A percentile compares a stretch with the other conserved stretches of the same genome.
phyloP scores from a whole-genome alignment of 2,888 invertebrate species.

The Beris chalybata region DNA sequence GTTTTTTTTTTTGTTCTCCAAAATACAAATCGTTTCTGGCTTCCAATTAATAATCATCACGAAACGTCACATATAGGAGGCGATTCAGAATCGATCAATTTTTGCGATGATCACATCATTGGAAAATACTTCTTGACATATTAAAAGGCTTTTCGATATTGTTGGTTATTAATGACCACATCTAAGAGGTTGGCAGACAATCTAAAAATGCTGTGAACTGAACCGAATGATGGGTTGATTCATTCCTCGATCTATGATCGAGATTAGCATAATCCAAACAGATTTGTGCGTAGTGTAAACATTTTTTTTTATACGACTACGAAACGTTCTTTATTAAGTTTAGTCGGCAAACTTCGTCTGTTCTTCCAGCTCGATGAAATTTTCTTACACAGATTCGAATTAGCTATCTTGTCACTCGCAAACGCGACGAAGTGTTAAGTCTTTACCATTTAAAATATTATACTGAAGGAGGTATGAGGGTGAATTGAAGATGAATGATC shows the following conservation, averaged over 20 bases:
- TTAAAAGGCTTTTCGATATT: slow-evolving; percentile 33
- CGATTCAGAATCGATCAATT: background rate
- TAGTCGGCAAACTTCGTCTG: slow-evolving; percentile 37
- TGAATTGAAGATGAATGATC: too few species aligned
- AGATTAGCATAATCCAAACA: too few species aligned
- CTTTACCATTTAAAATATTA: background rate
- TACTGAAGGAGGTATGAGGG: too few species aligned
- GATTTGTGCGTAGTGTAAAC: too few species aligned
- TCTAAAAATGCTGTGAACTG: too few species aligned
- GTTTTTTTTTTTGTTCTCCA: too few species aligned
- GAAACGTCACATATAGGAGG: background rate
- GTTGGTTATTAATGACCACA: slow-evolving; percentile 21
- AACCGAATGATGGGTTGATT: too few species aligned
- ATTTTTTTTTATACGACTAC: background rate
- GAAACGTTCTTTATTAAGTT: too few species aligned
- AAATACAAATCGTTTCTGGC: slow-evolving; percentile 28
- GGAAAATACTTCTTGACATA: slow-evolving; percentile 34
- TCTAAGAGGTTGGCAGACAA: slow-evolving; percentile 20
- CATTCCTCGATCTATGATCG: too few species aligned
- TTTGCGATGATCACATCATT: slow-evolving; percentile 34
- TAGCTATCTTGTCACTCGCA: slow-evolving; percentile 41
- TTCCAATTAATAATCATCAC: slow-evolving; percentile 26
- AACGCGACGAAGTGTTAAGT: slow-evolving; percentile 43
- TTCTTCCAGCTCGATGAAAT: slow-evolving; percentile 44
- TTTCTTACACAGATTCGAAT: slow-evolving; percentile 42